phyloP scores from a whole-genome alignment of 2,113 vertebrate genomes.

The Prochilodus magdalenae region DNA sequence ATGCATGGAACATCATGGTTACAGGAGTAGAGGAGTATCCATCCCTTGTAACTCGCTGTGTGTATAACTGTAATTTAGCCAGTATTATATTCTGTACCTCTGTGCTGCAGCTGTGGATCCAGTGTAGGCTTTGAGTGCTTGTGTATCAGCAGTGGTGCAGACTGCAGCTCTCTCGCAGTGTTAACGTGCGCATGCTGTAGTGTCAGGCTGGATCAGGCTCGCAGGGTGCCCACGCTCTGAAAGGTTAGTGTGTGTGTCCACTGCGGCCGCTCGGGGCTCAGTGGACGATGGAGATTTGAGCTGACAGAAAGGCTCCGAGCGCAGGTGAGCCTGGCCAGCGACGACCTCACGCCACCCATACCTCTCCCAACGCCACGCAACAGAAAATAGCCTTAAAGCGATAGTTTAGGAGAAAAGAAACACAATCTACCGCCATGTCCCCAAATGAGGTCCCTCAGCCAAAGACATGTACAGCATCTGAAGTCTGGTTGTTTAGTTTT shows the following conservation, averaged over 20 bases:
- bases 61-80: neutral
- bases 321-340: slow-evolving; percentile 68
- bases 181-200: slow-evolving; percentile 63
- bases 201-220: slow-evolving; percentile 68
- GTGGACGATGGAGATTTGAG: slow-evolving; percentile 62
- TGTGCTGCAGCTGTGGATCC: neutral
- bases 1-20: neutral
- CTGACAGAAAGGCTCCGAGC: slow-evolving; percentile 67
- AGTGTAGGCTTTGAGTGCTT: neutral
- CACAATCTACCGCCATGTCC: neutral
- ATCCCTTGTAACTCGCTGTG: neutral
- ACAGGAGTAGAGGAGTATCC: neutral
- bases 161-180: slow-evolving; percentile 47
- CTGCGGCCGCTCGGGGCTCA: slow-evolving; percentile 53
- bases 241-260: slow-evolving; percentile 68
- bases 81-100: neutral
- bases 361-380: slow-evolving; percentile 5
- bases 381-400: neutral
- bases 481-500: no score
- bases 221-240: slow-evolving; percentile 61
- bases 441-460: neutral
- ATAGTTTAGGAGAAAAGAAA: neutral
- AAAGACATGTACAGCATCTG: no score
- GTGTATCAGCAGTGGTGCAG: slow-evolving; percentile 3
- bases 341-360: slow-evolving; percentile 48